Percentiles rank a stretch among this genome's conserved stretches.
Evolutionary conservation across 2,888 invertebrate genomes (phyloP).

Genomic region (Torymus tubicola): DNA sequence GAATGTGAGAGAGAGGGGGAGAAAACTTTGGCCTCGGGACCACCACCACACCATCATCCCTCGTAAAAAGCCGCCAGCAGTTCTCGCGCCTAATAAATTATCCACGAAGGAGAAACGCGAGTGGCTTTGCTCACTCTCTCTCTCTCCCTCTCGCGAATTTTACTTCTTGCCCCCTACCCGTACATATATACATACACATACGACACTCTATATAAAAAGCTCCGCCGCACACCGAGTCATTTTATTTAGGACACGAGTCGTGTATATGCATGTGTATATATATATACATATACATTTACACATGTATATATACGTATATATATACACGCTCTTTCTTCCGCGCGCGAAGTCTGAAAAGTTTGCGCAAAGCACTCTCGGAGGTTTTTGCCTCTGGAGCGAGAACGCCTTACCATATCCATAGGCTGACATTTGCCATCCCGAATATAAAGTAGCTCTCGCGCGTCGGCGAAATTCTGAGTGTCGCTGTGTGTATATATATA

Average conservation of each 20-base stretch:
- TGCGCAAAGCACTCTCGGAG: background rate
- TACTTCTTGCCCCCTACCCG: background rate
- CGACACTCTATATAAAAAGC: conserved; percentile 10
- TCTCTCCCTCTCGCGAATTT: conserved; percentile 6
- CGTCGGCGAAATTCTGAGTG: conserved; percentile 23
- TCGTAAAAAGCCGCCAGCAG: too few species aligned
- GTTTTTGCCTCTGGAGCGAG: background rate
- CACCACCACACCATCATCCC: too few species aligned
- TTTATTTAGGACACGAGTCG: conserved; percentile 46
- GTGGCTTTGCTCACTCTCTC: background rate
- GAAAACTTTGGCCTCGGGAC: too few species aligned
- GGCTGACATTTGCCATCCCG: conserved; percentile 65
- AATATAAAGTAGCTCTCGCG: conserved; percentile 67
- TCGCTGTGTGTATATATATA: background rate
- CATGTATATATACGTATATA: conserved; percentile 17
- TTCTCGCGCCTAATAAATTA: too few species aligned
- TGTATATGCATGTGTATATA: conserved; percentile 42
- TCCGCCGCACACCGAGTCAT: conserved; percentile 23
- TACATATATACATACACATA: too few species aligned
- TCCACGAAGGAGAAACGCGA: too few species aligned
- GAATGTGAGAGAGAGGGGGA: too few species aligned
- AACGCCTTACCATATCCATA: conserved; percentile 48
- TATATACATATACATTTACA: conserved; percentile 34
- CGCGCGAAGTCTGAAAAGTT: conserved; percentile 26
- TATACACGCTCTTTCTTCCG: conserved; percentile 3